phyloP scores from a whole-genome alignment of 2,797 vertebrate genomes.

The Hippopotamyrus pictus region DNA sequence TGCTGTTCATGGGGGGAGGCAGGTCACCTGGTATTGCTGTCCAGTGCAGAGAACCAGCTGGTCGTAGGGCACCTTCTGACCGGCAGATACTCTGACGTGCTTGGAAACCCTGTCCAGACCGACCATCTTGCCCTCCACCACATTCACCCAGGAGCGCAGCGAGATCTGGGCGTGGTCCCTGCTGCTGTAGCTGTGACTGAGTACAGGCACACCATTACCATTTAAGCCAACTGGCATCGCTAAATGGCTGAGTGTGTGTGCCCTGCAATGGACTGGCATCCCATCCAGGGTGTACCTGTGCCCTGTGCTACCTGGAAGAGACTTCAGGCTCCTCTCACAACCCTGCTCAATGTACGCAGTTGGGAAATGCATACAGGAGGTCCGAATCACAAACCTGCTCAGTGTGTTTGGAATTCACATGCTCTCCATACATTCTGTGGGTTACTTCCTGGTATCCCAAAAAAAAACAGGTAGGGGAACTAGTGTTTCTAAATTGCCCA shows the following conservation, averaged over 20 bases:
- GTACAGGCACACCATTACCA: background rate
- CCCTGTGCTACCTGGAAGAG: background rate
- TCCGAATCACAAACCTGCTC: background rate
- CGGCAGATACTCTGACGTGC: slow-evolving; percentile 61
- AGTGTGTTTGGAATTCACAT: background rate
- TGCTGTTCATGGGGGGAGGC: background rate
- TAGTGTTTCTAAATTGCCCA: background rate
- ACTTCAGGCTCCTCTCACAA: background rate
- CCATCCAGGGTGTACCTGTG: background rate
- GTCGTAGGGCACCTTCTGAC: slow-evolving; percentile 68
- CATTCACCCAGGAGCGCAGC: slow-evolving; percentile 65
- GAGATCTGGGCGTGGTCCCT: slow-evolving; percentile 72
- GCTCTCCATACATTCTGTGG: background rate
- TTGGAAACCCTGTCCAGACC: slow-evolving; percentile 76
- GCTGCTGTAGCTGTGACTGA: slow-evolving; percentile 76
- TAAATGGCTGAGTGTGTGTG: background rate
- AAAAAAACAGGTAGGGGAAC: background rate
- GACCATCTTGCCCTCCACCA: slow-evolving; percentile 80
- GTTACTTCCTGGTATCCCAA: background rate
- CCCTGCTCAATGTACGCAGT: background rate
- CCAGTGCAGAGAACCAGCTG: slow-evolving; percentile 83
- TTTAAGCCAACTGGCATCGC: background rate
- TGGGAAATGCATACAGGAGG: background rate
- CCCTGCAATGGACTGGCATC: background rate
- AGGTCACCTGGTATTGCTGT: slow-evolving; percentile 81